Base-by-base conservation (phyloP, 2,797 vertebrate species). In the Melanotaenia parkinsoni region DNA sequence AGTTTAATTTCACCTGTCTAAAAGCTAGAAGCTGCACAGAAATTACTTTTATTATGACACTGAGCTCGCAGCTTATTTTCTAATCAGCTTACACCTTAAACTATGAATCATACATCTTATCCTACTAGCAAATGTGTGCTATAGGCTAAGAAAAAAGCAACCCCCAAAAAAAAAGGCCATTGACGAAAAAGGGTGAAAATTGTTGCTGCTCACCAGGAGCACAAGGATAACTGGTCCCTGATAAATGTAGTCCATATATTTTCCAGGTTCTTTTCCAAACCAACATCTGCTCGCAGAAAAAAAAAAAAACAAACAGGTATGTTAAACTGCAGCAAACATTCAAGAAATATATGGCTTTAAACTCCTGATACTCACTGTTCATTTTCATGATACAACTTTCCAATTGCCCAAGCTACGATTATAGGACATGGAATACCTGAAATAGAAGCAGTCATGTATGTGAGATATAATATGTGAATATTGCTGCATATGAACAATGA, bases 221-320 rank as follows among this genome's bases (percentile, higher is more conserved):
- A 99, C 97, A 6, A 99, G 95, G 85, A 99, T 98, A 72, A 99
- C 96, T 26, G 98, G 98, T 35, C 97, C 98, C 91, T 99, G 98
- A 80, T 98, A 99, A 85, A 99, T 98, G 85, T 98, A 99, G 92
- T 99, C 98, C 24, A 99, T 95, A 0, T 98, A 97, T 87, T 99
- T 97, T 0, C 97, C 98, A 0, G 97, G 97, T 65, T 97, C 97
- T 91, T 98, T 98, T 76, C 98, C 98, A 92, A 99, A 99, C 98
- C 98, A 99, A 91, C 98, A 99, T 82, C 98, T 99, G 91, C 70
- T 59, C 58, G 86, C 53, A 78, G n/a, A 54, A 24, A 38, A 58
- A 75, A 58, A 4, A 63, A 24, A 38, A 58, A 75, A 58, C 4
- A 63, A 30, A 30, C 28, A 67, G 26, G 2, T 30, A 0, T 2